phyloP scores from a whole-genome alignment of 2,888 invertebrate species.

The Yponomeuta cagnagella region DNA sequence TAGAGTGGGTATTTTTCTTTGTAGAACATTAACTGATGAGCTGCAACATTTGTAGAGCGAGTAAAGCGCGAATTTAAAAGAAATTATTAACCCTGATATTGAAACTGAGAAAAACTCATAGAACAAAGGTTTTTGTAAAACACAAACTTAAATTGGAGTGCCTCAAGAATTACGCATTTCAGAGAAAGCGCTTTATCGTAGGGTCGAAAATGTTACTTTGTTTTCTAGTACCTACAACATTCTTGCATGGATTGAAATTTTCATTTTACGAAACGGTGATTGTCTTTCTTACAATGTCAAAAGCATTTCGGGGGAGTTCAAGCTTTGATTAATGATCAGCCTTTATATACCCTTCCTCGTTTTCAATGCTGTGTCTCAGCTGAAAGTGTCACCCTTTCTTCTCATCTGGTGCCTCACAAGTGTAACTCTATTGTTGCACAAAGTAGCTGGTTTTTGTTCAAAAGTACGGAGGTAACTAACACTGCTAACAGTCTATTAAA shows the following conservation, averaged over 20 bases:
- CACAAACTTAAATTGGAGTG: too few species aligned
- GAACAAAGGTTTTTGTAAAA: too few species aligned
- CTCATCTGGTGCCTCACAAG: background rate
- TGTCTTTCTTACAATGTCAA: background rate
- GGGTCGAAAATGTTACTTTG: background rate
- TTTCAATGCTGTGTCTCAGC: background rate
- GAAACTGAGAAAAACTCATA: too few species aligned
- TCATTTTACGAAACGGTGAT: background rate
- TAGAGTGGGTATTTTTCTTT: too few species aligned
- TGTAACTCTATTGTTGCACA: background rate
- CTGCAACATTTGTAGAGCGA: too few species aligned
- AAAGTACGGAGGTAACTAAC: too few species aligned
- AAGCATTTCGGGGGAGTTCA: background rate
- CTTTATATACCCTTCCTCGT: background rate
- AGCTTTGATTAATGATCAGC: background rate
- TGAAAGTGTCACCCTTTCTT: background rate
- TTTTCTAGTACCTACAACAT: background rate
- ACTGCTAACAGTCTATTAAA: background rate
- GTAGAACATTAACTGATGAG: too few species aligned
- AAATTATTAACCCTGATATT: too few species aligned
- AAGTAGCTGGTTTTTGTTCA: too few species aligned
- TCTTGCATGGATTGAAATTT: background rate
- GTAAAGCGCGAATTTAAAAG: too few species aligned
- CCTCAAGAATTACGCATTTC: too few species aligned
- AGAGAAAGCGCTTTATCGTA: background rate